Percentiles rank a stretch among this genome's conserved stretches.
phyloP scores from a whole-genome alignment of 2,113 vertebrate genomes.

The Vombatus ursinus region DNA sequence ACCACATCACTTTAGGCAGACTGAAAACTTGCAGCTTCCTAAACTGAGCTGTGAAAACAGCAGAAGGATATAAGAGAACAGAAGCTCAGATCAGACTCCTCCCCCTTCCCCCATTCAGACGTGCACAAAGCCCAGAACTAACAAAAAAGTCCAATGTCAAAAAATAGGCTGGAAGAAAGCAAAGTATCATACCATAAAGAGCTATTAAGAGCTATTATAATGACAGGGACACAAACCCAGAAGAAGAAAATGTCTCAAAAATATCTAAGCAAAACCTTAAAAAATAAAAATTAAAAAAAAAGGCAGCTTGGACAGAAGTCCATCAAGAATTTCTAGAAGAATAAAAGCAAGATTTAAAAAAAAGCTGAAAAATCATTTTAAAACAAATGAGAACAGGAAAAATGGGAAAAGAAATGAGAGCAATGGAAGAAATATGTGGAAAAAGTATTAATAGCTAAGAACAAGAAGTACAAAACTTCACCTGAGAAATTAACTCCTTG shows the following conservation, averaged over 20 bases:
- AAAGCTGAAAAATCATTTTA: not conserved
- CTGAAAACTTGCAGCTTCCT: not conserved
- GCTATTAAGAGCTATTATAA: not conserved
- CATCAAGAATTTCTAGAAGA: not conserved
- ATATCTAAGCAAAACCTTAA: not conserved
- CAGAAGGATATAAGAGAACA: not conserved
- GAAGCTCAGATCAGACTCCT: not conserved
- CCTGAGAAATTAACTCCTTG: not conserved
- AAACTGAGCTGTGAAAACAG: not conserved
- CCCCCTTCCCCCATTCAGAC: not conserved
- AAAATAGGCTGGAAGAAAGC: not conserved
- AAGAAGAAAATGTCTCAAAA: not conserved
- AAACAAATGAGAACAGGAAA: not conserved
- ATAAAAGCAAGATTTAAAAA: not conserved
- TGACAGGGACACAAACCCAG: not conserved
- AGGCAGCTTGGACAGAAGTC: not conserved
- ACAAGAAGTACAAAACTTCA: not conserved
- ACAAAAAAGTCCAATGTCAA: not conserved
- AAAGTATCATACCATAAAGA: not conserved
- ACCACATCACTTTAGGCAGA: not conserved
- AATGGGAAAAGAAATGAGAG: not conserved
- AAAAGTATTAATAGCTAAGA: not conserved
- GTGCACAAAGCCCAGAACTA: not conserved
- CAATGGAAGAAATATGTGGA: not conserved
- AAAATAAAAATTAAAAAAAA: not conserved